Conservation (phyloP, 2,113 vertebrate genomes). For the Psettodes erumei region DNA sequence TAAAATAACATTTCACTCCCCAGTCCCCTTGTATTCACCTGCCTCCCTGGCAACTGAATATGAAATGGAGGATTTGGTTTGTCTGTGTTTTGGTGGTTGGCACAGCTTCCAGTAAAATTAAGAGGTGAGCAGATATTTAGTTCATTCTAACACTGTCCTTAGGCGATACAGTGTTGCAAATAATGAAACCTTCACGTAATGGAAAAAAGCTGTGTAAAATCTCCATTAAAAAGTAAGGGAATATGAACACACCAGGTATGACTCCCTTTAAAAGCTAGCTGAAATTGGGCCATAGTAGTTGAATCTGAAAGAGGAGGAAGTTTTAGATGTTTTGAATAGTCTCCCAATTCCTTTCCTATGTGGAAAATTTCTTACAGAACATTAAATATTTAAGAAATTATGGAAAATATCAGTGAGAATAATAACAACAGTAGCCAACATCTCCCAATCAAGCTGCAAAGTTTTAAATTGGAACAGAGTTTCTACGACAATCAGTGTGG, state of each 20-base stretch:
- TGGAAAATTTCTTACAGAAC: too few relatives aligned
- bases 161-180: neutral
- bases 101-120: neutral
- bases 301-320: too few relatives aligned
- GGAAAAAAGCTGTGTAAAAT: neutral
- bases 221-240: neutral
- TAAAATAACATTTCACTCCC: constrained; percentile 67
- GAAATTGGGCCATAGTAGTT: too few relatives aligned
- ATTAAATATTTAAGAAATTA: too few relatives aligned
- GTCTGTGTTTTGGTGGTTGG: neutral
- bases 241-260: neutral
- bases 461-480: too few relatives aligned
- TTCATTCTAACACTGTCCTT: neutral
- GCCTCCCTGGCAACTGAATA: neutral
- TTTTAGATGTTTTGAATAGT: too few relatives aligned
- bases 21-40: constrained; percentile 26
- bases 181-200: neutral
- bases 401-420: too few relatives aligned
- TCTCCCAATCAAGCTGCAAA: too few relatives aligned
- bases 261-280: neutral
- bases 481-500: too few relatives aligned
- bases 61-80: constrained; percentile 29
- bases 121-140: neutral
- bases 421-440: too few relatives aligned
- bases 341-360: too few relatives aligned